Evolutionary conservation across 2,113 vertebrate genomes (phyloP).

Genomic region (Pelecanoides urinatrix): DNA sequence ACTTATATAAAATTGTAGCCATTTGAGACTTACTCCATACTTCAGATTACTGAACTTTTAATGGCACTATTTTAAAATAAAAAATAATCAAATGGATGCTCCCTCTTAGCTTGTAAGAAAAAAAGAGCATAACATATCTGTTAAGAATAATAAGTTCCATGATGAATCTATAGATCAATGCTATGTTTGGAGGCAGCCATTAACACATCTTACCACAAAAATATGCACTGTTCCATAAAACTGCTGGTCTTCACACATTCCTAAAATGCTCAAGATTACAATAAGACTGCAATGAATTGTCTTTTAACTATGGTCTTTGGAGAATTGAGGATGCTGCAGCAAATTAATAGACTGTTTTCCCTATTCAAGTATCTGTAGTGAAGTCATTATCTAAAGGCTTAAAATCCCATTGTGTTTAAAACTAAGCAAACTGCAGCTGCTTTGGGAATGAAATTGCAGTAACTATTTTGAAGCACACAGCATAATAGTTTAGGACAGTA

Average conservation of each 20-base stretch:
- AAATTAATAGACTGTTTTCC: conserved; percentile 1
- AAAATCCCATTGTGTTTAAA: background rate
- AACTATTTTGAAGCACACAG: background rate
- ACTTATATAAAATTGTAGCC: background rate
- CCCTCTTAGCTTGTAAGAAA: background rate
- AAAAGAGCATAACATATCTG: background rate
- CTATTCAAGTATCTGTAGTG: background rate
- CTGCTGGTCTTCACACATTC: background rate
- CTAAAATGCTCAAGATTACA: background rate
- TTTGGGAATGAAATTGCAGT: background rate
- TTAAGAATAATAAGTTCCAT: background rate
- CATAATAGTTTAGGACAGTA: background rate
- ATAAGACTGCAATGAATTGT: background rate
- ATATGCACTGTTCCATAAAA: background rate
- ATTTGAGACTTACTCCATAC: background rate
- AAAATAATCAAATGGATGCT: background rate
- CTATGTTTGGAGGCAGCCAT: background rate
- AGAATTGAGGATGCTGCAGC: background rate
- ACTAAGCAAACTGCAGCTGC: background rate
- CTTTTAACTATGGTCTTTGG: background rate
- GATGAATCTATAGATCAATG: background rate
- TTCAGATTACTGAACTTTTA: background rate
- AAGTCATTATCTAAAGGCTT: background rate
- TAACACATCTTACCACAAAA: background rate
- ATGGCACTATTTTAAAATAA: background rate